Evolutionary conservation across 2,113 vertebrate genomes (phyloP), one percentile per base, ranked within the genome.

Genomic region (Campylomormyrus tamandua): DNA sequence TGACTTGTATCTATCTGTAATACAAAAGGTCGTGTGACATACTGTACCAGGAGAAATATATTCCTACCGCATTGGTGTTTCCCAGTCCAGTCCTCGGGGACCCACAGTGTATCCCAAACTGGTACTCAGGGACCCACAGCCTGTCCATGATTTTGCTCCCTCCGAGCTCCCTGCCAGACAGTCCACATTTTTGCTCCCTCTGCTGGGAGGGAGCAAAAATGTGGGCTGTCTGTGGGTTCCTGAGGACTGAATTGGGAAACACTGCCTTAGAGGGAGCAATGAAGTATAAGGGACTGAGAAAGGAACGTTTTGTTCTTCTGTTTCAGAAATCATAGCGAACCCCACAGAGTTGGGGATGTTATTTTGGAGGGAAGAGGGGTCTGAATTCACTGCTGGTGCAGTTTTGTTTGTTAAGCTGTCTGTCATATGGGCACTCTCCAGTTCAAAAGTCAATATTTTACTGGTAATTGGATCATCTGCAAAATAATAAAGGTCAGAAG

Each of bases 401-500:
- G 27, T 31, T 48, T 42, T 48, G 39, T 10, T 48, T 27, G 85
- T 27, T 17, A 53, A 1, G n/a, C n/a, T 1, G 48, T 52, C 11
- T 88, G 88, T 92, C 39, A 42, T 42, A 42, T 42, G 39, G 39
- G 39, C 39, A 42, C 39, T 42, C 87, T 99, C 98, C 97, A 99
- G 94, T 93, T 98, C 99, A 96, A 99, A 99, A 94, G 98, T 99
- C 96, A 98, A 94, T 56, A 98, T 96, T 98, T 97, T 99, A 96
- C 97, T 98, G 94, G 97, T 97, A 94, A 96, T 95, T 90, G 97
- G 98, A 94, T 99, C 98, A 93, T 99, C 98, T 94, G 99, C 97
- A 96, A 99, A 99, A 97, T 98, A 98, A 96, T 98, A 98, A 96
- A 99, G 97, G 94, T 99, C 98, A 96, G 98, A 97, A 97, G 98